Base-by-base conservation (phyloP, 1,140 invertebrate genomes). In the Pectinophora gossypiella region DNA sequence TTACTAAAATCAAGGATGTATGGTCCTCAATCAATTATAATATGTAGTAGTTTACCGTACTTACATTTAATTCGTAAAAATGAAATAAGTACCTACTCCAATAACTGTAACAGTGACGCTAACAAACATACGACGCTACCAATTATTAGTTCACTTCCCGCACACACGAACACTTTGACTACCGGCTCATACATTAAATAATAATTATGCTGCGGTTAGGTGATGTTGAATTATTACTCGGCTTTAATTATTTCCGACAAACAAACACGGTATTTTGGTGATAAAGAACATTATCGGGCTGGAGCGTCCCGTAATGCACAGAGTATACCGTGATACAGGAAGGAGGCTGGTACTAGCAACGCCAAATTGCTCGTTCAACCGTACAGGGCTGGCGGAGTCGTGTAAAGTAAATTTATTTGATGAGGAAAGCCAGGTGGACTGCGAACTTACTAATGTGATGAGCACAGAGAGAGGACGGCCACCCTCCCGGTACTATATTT, bases 231-330 rank as follows among this genome's bases (percentile, higher is more conserved):
- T 16, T 40, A 40, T 40, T 40, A 40, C 36, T 16, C 16, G 36
- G 36, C 36, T 15, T 40, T 40, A 40, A 40, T 40, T 40, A 40
- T 40, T 27, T 18, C 13, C 36, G 36, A 15, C n/a, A 40, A 10
- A 40, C 36, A 40, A 18, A 40, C 36, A 15, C 15, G 36, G 3
- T 40, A 47, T 59, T 54, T 59, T 45, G 45, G 54, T 45, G 59
- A 63, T 68, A 66, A 60, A 68, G 36, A 40, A 60, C 55, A 59
- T 61, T 67, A 62, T 64, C 57, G 49, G 42, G 53, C 19, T 48
- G n/a, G 59, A 55, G 47, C 49, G 51, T 42, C 13, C n/a, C 35
- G 35, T 18, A 18, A 7, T n/a, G n/a, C n/a, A n/a, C n/a, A n/a
- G n/a, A n/a, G n/a, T n/a, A n/a, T n/a, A n/a, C n/a, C n/a, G n/a